These are phyloP conservation scores for Zapornia atra DNA, from an alignment of 2,113 vertebrate species.

Conservation along the genomic window DNA sequence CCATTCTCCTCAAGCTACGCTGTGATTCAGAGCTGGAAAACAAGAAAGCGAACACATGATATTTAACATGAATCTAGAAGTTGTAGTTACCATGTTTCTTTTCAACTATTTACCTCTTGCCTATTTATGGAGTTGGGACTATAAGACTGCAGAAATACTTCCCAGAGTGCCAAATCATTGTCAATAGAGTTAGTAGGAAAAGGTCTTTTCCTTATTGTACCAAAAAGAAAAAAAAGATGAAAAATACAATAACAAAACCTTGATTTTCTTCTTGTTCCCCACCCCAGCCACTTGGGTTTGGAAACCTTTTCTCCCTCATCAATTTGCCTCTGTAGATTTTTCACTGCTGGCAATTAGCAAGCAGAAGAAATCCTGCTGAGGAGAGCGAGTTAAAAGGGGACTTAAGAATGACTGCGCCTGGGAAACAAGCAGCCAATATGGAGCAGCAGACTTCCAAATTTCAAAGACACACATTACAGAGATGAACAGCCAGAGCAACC, in stretches of 20 bases:
- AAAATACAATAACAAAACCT: background rate
- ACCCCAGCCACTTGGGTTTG: background rate
- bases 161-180: background rate
- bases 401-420: slow-evolving; percentile 21
- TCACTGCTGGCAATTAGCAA: slow-evolving; percentile 51
- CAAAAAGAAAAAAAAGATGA: background rate
- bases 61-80: background rate
- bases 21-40: background rate
- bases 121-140: background rate
- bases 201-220: background rate
- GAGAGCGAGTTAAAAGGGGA: slow-evolving; percentile 34
- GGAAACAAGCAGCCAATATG: slow-evolving; percentile 39
- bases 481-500: slow-evolving; percentile 19
- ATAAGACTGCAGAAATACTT: background rate
- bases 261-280: background rate
- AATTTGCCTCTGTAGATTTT: slow-evolving; percentile 36
- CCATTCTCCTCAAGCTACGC: background rate
- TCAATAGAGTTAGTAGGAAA: background rate
- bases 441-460: slow-evolving; percentile 37
- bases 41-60: background rate
- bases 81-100: background rate
- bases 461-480: slow-evolving; percentile 21
- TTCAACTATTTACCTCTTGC: background rate
- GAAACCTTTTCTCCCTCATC: slow-evolving; percentile 35
- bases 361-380: slow-evolving; percentile 56